Evolutionary conservation across 35 echinoderm and acorn worm genomes (phyloP).

Genomic region (Heliocidaris erythrogramma): DNA sequence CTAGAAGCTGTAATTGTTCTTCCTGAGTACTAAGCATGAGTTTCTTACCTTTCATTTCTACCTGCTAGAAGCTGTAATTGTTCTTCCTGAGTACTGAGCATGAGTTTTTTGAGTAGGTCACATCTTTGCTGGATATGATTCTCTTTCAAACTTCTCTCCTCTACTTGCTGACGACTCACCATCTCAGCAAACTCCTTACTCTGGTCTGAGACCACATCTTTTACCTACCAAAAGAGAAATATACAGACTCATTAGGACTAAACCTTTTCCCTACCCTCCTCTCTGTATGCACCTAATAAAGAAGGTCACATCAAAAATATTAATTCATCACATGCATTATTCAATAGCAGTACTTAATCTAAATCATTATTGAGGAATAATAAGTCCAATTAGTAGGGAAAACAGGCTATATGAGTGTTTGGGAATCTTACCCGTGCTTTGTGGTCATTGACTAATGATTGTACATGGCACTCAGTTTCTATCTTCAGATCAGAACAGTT

Average conservation of each 20-base stretch:
- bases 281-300: no score
- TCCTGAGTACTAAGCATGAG: conserved; percentile 59
- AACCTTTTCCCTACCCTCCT: no score
- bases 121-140: conserved; percentile 85
- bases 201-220: conserved; percentile 81
- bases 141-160: conserved; percentile 60
- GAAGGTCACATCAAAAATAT: no score
- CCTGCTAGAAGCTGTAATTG: conserved; percentile 68
- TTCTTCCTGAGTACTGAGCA: conserved; percentile 70
- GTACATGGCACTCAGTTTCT: conserved; percentile 90
- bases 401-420: no score
- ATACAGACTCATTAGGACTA: no score
- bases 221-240: conserved; percentile 53
- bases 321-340: no score
- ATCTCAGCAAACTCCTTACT: conserved; percentile 68
- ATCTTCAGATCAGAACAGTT: conserved; percentile 93
- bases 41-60: conserved; percentile 77
- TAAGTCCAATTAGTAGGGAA: no score
- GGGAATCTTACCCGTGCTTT: conserved; percentile 70
- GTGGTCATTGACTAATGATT: conserved; percentile 87
- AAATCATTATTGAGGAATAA: no score
- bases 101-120: conserved; percentile 74
- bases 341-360: no score
- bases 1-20: conserved; percentile 73
- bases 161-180: conserved; percentile 59